A percentile compares a stretch with the other conserved stretches of the same genome.
Conservation (phyloP, 2,113 vertebrate genomes). For the Tupaia tana region DNA sequence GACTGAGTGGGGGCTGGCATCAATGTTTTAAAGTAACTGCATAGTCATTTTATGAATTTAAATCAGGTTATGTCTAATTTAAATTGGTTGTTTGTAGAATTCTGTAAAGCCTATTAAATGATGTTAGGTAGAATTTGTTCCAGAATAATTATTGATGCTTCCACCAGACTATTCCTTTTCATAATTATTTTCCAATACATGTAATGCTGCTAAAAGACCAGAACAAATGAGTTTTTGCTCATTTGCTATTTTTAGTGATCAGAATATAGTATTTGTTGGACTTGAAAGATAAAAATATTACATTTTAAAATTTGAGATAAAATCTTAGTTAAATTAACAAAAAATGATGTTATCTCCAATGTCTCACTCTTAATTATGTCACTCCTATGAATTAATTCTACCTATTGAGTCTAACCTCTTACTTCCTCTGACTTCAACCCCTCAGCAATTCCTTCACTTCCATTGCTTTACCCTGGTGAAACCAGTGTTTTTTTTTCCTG, state of each 20-base stretch:
- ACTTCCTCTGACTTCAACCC: neutral
- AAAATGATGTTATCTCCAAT: neutral
- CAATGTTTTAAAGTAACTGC: neutral
- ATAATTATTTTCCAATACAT: conserved; percentile 66
- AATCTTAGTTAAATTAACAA: conserved; percentile 32
- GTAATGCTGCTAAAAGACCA: conserved; percentile 36
- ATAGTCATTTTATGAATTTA: conserved; percentile 30
- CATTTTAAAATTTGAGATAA: conserved; percentile 41
- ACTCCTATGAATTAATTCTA: neutral
- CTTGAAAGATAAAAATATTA: conserved; percentile 50
- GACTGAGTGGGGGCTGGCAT: neutral
- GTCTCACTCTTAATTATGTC: neutral
- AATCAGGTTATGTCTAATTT: conserved; percentile 55
- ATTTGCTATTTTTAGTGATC: conserved; percentile 51
- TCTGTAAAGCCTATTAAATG: conserved; percentile 28
- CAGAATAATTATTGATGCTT: conserved; percentile 49
- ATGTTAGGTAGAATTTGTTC: conserved; percentile 52
- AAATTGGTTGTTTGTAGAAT: conserved; percentile 22
- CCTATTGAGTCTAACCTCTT: neutral
- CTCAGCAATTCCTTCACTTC: neutral
- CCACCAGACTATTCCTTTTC: conserved; percentile 45
- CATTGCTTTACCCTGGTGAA: neutral
- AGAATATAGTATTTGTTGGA: neutral
- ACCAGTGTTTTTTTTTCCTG: neutral
- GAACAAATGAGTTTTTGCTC: conserved; percentile 50